Base-by-base conservation (phyloP, 2,888 invertebrate genomes). In the Dolichomitus sp. region DNA sequence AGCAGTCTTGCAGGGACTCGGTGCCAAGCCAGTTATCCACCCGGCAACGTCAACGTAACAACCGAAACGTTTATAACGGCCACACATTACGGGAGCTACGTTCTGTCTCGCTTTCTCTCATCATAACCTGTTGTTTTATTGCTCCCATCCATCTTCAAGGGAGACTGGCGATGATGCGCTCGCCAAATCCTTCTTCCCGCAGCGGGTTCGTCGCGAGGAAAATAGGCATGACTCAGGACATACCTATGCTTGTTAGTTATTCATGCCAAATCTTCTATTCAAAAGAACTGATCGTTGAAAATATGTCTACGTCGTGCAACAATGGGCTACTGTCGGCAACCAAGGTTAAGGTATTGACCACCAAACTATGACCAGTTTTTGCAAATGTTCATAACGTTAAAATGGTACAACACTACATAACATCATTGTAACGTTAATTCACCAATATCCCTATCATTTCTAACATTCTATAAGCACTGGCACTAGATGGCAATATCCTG, bases 51-150 rank as follows among this genome's bases (percentile, higher is more conserved):
- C 86, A 86, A 88, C 87, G 87, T 88, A 88, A 90, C 90, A 88
- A 89, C 88, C 87, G 88, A 88, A 91, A 89, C 89, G 89, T 89
- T 91, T 88, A 90, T 90, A 90, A 90, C 88, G 84, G 89, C 88
- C 88, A 84, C 90, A 86, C 89, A 88, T 88, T 89, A 88, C 87
- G 86, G 85, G 66, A 40, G 19, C 37, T 48, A 86, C 83, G 69
- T 83, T 54, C 66, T 37, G 45, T 65, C 77, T 52, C 61, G 42
- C 61, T 42, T 61, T 61, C 76, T 61, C 57, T 79, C 80, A 59
- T 70, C 79, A 72, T 68, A 72, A 45, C 66, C 78, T 48, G 78
- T 86, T 88, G 88, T 88, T 92, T 91, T 89, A 90, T 89, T 88
- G 78, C 88, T 78, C 81, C 87, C 87, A 90, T 91, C 86, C 87